Evolutionary conservation across 1,140 invertebrate genomes (phyloP), one percentile per base, ranked within the genome.

Genomic region (Eurosta solidaginis): DNA sequence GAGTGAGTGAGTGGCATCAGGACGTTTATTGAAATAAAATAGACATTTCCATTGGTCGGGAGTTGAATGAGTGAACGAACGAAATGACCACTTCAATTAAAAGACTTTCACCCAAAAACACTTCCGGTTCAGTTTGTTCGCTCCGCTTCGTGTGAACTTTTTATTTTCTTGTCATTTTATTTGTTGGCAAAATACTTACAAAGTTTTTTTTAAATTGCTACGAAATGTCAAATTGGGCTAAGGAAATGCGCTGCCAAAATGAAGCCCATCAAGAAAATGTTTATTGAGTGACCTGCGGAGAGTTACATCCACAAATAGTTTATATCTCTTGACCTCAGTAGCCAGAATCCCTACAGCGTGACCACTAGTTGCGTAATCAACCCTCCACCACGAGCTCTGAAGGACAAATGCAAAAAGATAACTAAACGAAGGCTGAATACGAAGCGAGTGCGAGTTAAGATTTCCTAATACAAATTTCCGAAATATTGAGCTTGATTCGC

Each of bases 11-110:
- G 20, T 68, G 33, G 59, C 33, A n/a, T 29, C 20, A 40, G 33
- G 36, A 40, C 59, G 22, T 40, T 40, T 68, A 33, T 68, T 68
- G 59, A 42, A 33, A 33, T 40, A 68, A 33, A n/a, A 5, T 68
- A 36, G 33, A 68, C 59, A 20, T 27, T 68, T 68, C 4, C 33
- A 10, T 42, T 40, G 7, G n/a, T 40, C n/a, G 17, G 59, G n/a
- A n/a, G n/a, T n/a, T n/a, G n/a, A n/a, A 40, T 12, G 27, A 40
- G 12, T 25, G 50, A 3, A 12, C 59, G 40, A 68, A 33, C n/a
- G 33, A 68, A 68, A 68, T 68, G 59, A 77, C 80, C 84, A 84
- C 84, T 85, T 85, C 84, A 85, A 85, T 85, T 85, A 85, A 82
- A 85, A 85, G 84, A 85, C 84, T 85, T 85, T 85, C 83, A 85